Percentiles rank a stretch among this genome's conserved stretches.
phyloP scores from a whole-genome alignment of 2,888 invertebrate species.

The Tyria jacobaeae region DNA sequence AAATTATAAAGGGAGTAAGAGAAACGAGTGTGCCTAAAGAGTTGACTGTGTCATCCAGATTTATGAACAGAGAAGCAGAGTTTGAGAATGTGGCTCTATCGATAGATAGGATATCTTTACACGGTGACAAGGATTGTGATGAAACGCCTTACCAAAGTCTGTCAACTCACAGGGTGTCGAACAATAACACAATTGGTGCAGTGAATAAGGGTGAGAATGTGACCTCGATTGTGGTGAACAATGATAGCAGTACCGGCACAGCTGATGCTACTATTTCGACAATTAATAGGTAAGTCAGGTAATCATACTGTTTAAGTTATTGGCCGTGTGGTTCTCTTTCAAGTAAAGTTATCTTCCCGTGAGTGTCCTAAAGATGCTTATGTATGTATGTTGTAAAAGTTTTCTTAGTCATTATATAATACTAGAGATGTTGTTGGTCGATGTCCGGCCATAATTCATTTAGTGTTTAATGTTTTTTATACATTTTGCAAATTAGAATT shows the following conservation, averaged over 20 bases:
- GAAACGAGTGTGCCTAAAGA: slow-evolving; percentile 76
- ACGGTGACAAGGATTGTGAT: slow-evolving; percentile 71
- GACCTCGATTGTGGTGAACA: slow-evolving; percentile 74
- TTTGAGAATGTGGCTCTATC: slow-evolving; percentile 67
- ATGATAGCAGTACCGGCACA: slow-evolving; percentile 60
- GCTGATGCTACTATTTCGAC: slow-evolving; percentile 16
- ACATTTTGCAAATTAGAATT: too few species aligned
- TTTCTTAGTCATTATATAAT: too few species aligned
- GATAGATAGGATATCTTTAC: slow-evolving; percentile 70
- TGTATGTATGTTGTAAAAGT: too few species aligned
- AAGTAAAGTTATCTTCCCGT: too few species aligned
- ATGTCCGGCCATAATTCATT: too few species aligned
- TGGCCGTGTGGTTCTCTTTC: too few species aligned
- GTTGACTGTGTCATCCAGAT: slow-evolving; percentile 58
- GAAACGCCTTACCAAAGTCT: slow-evolving; percentile 82
- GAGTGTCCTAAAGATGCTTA: too few species aligned
- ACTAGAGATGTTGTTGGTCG: too few species aligned
- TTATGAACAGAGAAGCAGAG: slow-evolving; percentile 63
- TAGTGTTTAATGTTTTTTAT: too few species aligned
- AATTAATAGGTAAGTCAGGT: slow-evolving; percentile 16
- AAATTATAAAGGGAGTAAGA: slow-evolving; percentile 76
- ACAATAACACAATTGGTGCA: slow-evolving; percentile 66
- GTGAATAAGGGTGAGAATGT: slow-evolving; percentile 67
- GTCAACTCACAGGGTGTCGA: slow-evolving; percentile 73
- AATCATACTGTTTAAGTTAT: background rate